Evolutionary conservation across 1,140 invertebrate genomes (phyloP), one percentile per base, ranked within the genome.

Genomic region (Pachyrhynchus sulphureomaculatus): DNA sequence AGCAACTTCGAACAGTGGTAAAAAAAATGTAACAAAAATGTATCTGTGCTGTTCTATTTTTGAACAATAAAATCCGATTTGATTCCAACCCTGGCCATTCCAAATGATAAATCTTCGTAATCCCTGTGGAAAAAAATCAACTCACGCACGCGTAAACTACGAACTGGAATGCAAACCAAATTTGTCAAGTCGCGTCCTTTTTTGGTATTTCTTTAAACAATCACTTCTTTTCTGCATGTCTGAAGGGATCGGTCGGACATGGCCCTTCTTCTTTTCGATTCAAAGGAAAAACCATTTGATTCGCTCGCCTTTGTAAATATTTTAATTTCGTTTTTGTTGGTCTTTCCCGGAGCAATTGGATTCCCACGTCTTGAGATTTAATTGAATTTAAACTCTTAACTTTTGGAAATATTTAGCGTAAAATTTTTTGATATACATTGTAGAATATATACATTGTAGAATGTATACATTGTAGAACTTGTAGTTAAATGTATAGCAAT

Each of bases 131-230:
- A 24, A 53, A n/a, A 61, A 62, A 49, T 51, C 53, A 53, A 67
- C 47, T 68, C 70, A 62, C 68, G 70, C 63, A 67, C 68, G 70
- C 63, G 68, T 62, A 72, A 72, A 70, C 65, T 65, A 48, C 70
- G 68, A 64, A 56, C 62, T 62, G 68, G 70, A 72, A 72, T 70
- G 70, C 68, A 72, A 72, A 70, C 70, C 64, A 64, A 72, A 72
- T 72, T 72, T 72, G 70, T 72, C 70, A 72, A 72, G 54, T 65
- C 37, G 59, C 65, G 66, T 65, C 70, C 66, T 65, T 68, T 64
- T 29, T 57, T 10, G 60, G 60, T 44, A 44, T 61, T 66, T 62
- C 65, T 67, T 70, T 65, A 68, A 70, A 70, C 67, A 70, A 67
- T 67, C 59, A 56, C 52, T 62, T 56, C 66, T 68, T 66, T 69